Evolutionary conservation across 2,113 vertebrate genomes (phyloP).

Genomic region (Nycticebus coucang): DNA sequence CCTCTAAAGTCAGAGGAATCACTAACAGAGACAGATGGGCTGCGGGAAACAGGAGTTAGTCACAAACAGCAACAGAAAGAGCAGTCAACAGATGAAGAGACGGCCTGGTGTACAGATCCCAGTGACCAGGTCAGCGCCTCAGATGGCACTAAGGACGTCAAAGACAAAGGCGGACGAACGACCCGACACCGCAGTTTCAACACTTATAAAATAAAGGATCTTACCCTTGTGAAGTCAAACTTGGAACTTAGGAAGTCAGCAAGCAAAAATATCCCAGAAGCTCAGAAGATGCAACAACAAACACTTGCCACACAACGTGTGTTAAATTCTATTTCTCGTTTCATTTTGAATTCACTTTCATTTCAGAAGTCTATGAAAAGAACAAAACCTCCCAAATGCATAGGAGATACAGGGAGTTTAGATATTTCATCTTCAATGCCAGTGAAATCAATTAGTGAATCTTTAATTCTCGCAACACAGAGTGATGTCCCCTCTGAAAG

Average conservation of each 20-base stretch:
- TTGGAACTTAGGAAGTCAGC: background rate
- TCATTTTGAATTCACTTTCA: constrained; percentile 33
- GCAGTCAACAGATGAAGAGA: background rate
- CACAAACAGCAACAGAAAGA: background rate
- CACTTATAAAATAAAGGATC: background rate
- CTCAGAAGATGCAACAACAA: background rate
- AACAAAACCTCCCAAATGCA: background rate
- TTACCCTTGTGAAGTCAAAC: background rate
- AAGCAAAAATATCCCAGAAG: background rate
- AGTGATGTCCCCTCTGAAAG: background rate
- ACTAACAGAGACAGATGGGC: background rate
- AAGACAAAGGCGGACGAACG: background rate
- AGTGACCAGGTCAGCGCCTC: background rate
- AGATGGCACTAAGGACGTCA: background rate
- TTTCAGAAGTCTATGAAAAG: background rate
- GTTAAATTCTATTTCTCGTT: background rate
- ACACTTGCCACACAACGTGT: background rate
- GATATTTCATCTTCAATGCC: background rate
- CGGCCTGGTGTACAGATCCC: background rate
- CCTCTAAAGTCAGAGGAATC: background rate
- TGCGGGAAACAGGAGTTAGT: background rate
- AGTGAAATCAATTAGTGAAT: background rate
- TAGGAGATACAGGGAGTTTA: background rate
- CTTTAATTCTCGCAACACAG: background rate
- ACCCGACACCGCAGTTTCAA: background rate